Conservation (phyloP, 2,797 vertebrate genomes). For the Epinephelus coioides region DNA sequence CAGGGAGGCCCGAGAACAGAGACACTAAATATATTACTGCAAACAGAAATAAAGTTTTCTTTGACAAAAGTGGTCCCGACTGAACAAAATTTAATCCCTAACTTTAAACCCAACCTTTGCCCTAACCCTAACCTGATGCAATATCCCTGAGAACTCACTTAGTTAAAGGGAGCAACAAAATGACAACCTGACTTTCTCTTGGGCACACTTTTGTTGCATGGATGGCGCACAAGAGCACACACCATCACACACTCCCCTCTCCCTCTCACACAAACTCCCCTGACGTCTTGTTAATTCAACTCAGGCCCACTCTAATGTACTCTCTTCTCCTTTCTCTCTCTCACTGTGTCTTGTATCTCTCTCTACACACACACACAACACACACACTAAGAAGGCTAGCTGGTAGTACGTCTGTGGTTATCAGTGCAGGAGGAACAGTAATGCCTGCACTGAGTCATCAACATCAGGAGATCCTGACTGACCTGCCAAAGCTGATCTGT, state of each 20-base stretch:
- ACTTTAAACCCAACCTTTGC: neutral
- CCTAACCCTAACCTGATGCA: neutral
- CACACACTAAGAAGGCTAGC: neutral
- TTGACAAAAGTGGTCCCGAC: too few relatives aligned
- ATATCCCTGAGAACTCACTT: slow-evolving; percentile 1
- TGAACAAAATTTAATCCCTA: neutral
- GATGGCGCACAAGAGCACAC: neutral
- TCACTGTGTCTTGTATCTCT: neutral
- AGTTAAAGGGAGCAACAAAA: slow-evolving; percentile 18
- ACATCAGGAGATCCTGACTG: slow-evolving; percentile 39
- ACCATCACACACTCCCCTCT: slow-evolving; percentile 19
- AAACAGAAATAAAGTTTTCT: too few relatives aligned
- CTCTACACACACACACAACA: neutral
- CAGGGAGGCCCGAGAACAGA: too few relatives aligned
- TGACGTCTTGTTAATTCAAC: slow-evolving; percentile 59
- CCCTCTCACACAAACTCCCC: slow-evolving; percentile 36
- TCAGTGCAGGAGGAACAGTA: slow-evolving; percentile 2
- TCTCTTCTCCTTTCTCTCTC: slow-evolving; percentile 2
- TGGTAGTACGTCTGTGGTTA: slow-evolving; percentile 14
- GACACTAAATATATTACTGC: too few relatives aligned
- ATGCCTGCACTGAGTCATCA: slow-evolving; percentile 44
- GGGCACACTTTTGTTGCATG: neutral
- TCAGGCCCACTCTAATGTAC: slow-evolving; percentile 24
- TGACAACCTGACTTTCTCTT: slow-evolving; percentile 16
- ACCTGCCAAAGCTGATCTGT: slow-evolving; percentile 49